Percentiles rank a stretch among this genome's conserved stretches.
phyloP scores from a whole-genome alignment of 1,140 invertebrate genomes.

The Diplogasteroides magnus region DNA sequence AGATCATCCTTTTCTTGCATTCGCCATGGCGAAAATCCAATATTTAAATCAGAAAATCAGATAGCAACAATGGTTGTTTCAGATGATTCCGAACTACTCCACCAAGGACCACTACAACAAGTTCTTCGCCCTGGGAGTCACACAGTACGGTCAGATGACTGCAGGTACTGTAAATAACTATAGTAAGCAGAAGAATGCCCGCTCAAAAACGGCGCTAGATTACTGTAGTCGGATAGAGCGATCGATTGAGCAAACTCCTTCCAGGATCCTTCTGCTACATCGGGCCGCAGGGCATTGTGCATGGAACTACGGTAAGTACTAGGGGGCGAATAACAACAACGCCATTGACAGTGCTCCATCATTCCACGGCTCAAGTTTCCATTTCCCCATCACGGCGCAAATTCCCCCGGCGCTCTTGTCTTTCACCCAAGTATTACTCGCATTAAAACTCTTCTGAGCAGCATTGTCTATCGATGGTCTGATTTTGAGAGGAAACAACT shows the following conservation, averaged over 20 bases:
- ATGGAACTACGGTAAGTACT: conserved; percentile 65
- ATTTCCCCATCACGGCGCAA: no score
- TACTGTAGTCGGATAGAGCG: no score
- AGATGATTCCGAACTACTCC: conserved; percentile 68
- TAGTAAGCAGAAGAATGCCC: no score
- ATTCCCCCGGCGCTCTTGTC: no score
- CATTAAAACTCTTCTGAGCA: no score
- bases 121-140: conserved; percentile 66
- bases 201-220: no score
- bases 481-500: neutral
- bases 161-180: conserved; percentile 52
- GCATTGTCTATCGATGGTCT: no score
- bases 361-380: neutral
- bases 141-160: conserved; percentile 63
- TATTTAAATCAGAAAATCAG: conserved; percentile 2
- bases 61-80: conserved; percentile 25
- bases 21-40: no score
- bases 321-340: no score
- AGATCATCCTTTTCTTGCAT: no score
- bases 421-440: no score
- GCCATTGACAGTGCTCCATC: no score
- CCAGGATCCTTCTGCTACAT: conserved; percentile 68
- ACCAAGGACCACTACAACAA: conserved; percentile 60
- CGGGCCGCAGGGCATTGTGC: conserved; percentile 70
- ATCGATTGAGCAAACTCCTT: neutral